Percentiles rank a stretch among this genome's conserved stretches.
Conservation (phyloP, 2,888 invertebrate species). For the Parapristionchus giblindavisi region DNA sequence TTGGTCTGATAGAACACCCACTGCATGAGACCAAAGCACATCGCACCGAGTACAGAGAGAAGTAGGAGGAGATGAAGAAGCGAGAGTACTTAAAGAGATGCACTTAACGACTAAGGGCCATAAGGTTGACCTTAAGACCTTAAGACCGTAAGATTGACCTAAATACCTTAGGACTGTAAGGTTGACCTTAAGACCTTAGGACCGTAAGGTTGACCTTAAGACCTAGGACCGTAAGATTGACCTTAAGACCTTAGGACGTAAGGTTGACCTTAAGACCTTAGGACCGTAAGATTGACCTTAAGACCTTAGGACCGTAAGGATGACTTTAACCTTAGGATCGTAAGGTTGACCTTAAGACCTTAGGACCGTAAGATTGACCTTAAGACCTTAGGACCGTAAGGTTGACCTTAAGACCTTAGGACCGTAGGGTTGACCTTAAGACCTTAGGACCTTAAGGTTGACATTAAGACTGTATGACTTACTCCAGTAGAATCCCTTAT, state of each 20-base stretch:
- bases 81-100: constrained; percentile 42
- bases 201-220: too few species aligned
- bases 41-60: constrained; percentile 39
- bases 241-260: background rate
- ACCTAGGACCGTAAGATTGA: too few species aligned
- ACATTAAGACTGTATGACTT: background rate
- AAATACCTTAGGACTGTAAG: background rate
- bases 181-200: background rate
- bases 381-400: background rate
- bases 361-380: background rate
- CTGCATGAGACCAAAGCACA: constrained; percentile 39
- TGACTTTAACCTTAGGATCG: background rate
- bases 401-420: background rate
- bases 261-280: background rate
- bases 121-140: background rate
- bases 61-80: constrained; percentile 43
- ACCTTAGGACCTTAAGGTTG: background rate
- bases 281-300: background rate
- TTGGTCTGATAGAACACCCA: constrained; percentile 41
- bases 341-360: background rate
- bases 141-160: background rate
- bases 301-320: background rate
- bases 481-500: constrained; percentile 19
- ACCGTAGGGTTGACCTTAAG: background rate
- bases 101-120: background rate